Percentiles rank a stretch among this genome's conserved stretches.
These are phyloP conservation scores for Crotalus helleri DNA, from an alignment of 2,113 vertebrate genomes.

Conservation along the genomic window DNA sequence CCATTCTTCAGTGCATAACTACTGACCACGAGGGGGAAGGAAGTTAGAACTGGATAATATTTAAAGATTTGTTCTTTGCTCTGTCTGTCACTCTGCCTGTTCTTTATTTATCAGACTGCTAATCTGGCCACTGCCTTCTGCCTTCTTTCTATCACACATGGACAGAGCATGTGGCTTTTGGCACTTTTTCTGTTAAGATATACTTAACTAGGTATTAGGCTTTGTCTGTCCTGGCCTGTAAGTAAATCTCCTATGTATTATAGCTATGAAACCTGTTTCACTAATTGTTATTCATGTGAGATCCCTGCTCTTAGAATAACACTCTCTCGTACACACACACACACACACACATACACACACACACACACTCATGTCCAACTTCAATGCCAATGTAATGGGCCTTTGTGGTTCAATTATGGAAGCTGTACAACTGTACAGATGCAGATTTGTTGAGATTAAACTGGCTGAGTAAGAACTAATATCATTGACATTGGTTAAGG, in stretches of 20 bases:
- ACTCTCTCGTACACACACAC: background rate
- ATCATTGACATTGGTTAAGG: conserved; percentile 9
- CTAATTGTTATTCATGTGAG: background rate
- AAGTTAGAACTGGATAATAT: background rate
- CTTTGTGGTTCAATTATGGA: background rate
- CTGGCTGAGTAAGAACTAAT: background rate
- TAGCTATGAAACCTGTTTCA: background rate
- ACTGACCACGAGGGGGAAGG: background rate
- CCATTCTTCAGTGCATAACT: background rate
- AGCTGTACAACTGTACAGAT: background rate
- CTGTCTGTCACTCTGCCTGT: background rate
- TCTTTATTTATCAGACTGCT: background rate
- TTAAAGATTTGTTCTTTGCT: background rate
- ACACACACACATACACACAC: background rate
- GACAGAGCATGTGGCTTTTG: background rate
- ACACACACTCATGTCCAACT: background rate
- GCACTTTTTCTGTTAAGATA: background rate
- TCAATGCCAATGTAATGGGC: background rate
- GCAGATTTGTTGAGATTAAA: background rate
- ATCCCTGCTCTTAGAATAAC: background rate
- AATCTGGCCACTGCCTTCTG: background rate
- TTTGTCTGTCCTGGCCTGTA: background rate
- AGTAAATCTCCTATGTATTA: background rate
- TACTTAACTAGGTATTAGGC: background rate
- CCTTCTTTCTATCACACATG: background rate